phyloP scores from a whole-genome alignment of 2,113 vertebrate species.

The Myrmecobius fasciatus region DNA sequence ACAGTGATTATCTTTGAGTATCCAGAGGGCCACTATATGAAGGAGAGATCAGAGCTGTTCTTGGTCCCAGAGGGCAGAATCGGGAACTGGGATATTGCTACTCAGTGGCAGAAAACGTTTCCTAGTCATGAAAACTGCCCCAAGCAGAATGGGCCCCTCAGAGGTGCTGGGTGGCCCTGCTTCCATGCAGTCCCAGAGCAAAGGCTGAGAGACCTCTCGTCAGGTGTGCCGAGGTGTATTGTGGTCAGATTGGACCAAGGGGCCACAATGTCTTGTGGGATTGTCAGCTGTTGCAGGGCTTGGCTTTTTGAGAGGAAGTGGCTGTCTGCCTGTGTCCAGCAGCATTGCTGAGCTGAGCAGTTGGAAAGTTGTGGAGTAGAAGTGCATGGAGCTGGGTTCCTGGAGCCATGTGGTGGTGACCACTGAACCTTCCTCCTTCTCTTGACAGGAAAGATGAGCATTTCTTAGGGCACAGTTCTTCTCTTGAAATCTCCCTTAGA shows the following conservation, averaged over 20 bases:
- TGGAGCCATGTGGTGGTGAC: background rate
- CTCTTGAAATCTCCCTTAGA: background rate
- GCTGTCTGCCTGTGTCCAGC: accelerated
- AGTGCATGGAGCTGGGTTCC: background rate
- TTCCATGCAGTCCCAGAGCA: background rate
- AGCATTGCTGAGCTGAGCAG: conserved; percentile 7
- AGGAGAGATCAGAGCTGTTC: background rate
- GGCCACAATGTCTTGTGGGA: background rate
- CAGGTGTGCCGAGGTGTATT: background rate
- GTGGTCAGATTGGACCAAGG: background rate
- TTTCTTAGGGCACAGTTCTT: background rate
- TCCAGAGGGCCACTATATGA: background rate
- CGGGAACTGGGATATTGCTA: too few species aligned
- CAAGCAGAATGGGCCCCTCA: background rate
- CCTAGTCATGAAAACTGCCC: too few species aligned
- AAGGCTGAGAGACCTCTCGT: background rate
- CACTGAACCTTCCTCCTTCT: background rate
- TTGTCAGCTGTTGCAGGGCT: background rate
- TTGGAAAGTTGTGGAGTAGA: background rate
- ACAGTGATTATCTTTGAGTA: background rate
- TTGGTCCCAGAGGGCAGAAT: too few species aligned
- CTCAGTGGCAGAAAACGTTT: too few species aligned
- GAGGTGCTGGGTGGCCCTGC: background rate
- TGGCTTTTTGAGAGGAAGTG: background rate
- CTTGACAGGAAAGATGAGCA: background rate